phyloP scores from a whole-genome alignment of 1,140 invertebrate species.

The Macrobrachium rosenbergii region DNA sequence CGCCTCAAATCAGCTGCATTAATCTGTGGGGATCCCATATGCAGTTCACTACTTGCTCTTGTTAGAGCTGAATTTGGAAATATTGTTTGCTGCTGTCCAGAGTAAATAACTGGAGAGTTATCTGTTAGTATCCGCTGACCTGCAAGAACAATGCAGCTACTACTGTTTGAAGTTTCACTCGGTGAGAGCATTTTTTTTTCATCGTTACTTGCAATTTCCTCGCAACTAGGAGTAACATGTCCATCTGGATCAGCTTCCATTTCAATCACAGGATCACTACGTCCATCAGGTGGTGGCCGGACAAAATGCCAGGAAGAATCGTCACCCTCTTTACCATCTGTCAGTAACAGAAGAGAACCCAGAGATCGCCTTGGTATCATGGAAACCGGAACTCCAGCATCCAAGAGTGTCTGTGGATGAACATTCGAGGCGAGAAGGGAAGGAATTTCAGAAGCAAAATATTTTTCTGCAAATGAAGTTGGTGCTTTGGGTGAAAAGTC shows the following conservation, averaged over 20 bases:
- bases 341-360: conserved; percentile 41
- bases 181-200: background rate
- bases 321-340: conserved; percentile 66
- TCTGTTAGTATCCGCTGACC: conserved; percentile 45
- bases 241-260: background rate
- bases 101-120: conserved; percentile 7
- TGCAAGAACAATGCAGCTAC: conserved; percentile 46
- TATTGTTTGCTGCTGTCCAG: conserved; percentile 7
- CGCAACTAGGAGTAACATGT: background rate
- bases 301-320: conserved; percentile 67
- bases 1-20: conserved; percentile 32
- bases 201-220: background rate
- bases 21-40: conserved; percentile 35
- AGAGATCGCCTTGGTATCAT: conserved; percentile 50
- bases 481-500: background rate
- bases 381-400: conserved; percentile 41
- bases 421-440: conserved; percentile 29
- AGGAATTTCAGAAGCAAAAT: conserved; percentile 23
- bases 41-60: conserved; percentile 54
- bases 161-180: background rate
- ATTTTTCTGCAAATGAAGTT: conserved; percentile 7
- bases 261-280: conserved; percentile 38
- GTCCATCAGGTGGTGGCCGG: conserved; percentile 50
- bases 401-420: conserved; percentile 20
- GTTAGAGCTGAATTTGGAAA: background rate